These are phyloP conservation scores for Gymnothorax javanicus DNA, from an alignment of 2,797 vertebrate genomes.

Conservation along the genomic window DNA sequence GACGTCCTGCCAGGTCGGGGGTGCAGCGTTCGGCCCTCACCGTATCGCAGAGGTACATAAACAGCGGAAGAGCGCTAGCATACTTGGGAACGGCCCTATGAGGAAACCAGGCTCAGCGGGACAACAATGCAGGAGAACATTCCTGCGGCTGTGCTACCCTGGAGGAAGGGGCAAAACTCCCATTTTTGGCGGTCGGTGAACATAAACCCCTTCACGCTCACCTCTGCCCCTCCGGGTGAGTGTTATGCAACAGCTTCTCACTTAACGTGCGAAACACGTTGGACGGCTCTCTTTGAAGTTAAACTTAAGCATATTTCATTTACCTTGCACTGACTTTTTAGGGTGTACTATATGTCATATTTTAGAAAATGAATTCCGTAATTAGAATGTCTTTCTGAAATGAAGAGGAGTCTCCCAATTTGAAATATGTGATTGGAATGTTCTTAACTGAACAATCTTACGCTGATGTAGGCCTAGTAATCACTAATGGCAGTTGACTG, in stretches of 20 bases:
- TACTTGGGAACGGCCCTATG: background rate
- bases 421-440: too few species aligned
- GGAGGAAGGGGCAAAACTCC: conserved; percentile 7
- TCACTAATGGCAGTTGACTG: too few species aligned
- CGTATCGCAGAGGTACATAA: conserved; percentile 19
- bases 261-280: background rate
- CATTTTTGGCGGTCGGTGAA: background rate
- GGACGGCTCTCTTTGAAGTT: background rate
- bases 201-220: background rate
- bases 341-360: too few species aligned
- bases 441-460: too few species aligned
- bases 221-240: background rate
- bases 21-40: background rate
- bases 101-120: background rate
- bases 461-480: too few species aligned
- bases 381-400: background rate
- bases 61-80: conserved; percentile 8
- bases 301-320: background rate
- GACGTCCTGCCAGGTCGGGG: background rate
- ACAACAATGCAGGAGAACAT: background rate
- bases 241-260: background rate
- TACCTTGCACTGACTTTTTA: background rate
- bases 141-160: background rate
- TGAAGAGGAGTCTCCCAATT: background rate
- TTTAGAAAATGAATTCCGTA: background rate